phyloP scores from a whole-genome alignment of 2,113 vertebrate genomes.

The Picathartes gymnocephalus region DNA sequence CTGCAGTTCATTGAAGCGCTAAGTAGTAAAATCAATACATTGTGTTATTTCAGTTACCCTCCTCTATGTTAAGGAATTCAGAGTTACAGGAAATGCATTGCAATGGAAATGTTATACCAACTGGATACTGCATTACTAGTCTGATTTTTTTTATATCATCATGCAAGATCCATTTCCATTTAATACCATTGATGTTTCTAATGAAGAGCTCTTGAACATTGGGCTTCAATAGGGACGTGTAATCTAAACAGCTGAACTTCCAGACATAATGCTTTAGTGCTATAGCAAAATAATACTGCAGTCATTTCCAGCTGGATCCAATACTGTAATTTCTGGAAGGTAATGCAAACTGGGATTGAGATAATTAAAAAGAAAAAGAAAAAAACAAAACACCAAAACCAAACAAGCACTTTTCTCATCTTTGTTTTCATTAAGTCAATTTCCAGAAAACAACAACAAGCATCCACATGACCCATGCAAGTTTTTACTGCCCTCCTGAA shows the following conservation, averaged over 20 bases:
- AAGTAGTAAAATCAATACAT: background rate
- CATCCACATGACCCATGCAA: background rate
- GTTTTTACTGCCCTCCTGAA: slow-evolving; percentile 4
- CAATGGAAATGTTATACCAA: background rate
- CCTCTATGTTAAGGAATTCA: background rate
- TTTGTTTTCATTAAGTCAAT: slow-evolving; percentile 8
- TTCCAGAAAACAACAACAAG: background rate
- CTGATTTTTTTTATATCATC: background rate
- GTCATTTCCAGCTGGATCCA: background rate
- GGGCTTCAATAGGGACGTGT: background rate
- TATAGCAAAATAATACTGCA: background rate
- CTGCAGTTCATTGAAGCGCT: background rate
- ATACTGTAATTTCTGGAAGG: background rate
- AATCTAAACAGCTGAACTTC: background rate
- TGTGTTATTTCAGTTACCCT: background rate
- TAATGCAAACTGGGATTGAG: background rate
- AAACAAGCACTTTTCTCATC: background rate
- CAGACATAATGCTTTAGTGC: background rate
- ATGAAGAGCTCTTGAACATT: slow-evolving; percentile 22
- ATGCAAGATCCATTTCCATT: background rate
- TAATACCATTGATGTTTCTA: background rate
- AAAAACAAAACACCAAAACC: background rate
- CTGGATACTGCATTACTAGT: background rate
- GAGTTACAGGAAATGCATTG: background rate
- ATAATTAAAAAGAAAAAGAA: background rate